A percentile compares a stretch with the other conserved stretches of the same genome.
phyloP scores from a whole-genome alignment of 2,113 vertebrate species.

The Cyprinodon variegatus region DNA sequence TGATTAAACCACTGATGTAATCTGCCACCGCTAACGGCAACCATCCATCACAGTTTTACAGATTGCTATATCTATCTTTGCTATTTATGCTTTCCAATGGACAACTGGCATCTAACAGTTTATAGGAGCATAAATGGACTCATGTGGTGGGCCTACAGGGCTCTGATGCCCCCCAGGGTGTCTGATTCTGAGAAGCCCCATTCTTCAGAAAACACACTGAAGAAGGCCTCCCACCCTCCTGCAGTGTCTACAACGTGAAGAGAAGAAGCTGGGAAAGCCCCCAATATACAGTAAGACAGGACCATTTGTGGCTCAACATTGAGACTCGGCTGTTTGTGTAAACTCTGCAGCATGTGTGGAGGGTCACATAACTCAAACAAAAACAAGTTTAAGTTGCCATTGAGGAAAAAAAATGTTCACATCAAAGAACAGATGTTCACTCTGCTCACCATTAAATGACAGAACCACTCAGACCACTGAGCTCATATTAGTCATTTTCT shows the following conservation, averaged over 20 bases:
- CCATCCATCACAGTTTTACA: conserved; percentile 37
- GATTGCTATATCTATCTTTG: conserved; percentile 53
- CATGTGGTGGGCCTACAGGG: conserved; percentile 55
- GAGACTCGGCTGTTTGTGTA: conserved; percentile 47
- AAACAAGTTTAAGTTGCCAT: conserved; percentile 42
- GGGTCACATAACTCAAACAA: conserved; percentile 27
- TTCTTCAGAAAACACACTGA: conserved; percentile 50
- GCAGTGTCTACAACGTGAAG: conserved; percentile 25
- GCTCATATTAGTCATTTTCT: conserved; percentile 49
- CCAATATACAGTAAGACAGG: conserved; percentile 11
- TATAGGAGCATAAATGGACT: conserved; percentile 38
- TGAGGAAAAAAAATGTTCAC: conserved; percentile 20
- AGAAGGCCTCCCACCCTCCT: conserved; percentile 49
- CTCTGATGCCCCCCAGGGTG: conserved; percentile 53
- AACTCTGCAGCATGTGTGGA: conserved; percentile 34
- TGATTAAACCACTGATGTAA: conserved; percentile 1
- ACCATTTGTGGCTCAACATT: conserved; percentile 44
- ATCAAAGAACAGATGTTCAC: conserved; percentile 26
- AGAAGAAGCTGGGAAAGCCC: conserved; percentile 53
- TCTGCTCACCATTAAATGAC: conserved; percentile 37
- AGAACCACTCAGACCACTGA: conserved; percentile 28
- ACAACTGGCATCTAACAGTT: conserved; percentile 57
- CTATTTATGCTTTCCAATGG: conserved; percentile 34
- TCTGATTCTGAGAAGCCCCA: conserved; percentile 56
- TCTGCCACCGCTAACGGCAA: conserved; percentile 4